phyloP scores from a whole-genome alignment of 2,113 vertebrate species.

The Tamias sibiricus region DNA sequence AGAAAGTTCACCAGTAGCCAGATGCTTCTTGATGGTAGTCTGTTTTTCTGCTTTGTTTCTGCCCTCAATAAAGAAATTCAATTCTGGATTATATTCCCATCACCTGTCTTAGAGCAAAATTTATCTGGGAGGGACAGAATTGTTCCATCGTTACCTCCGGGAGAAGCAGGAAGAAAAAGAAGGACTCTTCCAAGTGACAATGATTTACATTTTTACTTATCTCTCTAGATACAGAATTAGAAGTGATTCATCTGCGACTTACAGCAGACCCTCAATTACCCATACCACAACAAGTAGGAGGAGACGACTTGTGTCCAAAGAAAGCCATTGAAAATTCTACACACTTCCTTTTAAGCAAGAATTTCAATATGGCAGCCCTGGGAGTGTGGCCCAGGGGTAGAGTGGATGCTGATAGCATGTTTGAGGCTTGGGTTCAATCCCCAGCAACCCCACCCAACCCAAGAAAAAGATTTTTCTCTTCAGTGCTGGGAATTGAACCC shows the following conservation, averaged over 20 bases:
- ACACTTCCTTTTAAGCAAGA: conserved; percentile 1
- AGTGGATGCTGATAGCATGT: neutral
- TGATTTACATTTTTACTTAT: conserved; percentile 46
- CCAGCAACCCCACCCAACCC: neutral
- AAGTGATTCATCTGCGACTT: conserved; percentile 54
- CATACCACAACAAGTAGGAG: neutral
- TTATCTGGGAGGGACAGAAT: conserved; percentile 58
- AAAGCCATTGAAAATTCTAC: conserved; percentile 45
- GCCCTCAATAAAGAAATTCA: conserved; percentile 55
- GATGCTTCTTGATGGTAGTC: neutral
- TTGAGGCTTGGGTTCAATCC: neutral
- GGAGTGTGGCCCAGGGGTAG: too few relatives aligned
- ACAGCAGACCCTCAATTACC: neutral
- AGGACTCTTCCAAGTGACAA: neutral
- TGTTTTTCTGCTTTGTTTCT: conserved; percentile 19
- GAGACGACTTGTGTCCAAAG: neutral
- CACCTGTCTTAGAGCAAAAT: conserved; percentile 64
- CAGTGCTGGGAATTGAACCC: too few relatives aligned
- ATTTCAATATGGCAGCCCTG: neutral
- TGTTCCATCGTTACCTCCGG: conserved; percentile 63
- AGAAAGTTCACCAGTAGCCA: neutral
- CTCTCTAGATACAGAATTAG: neutral
- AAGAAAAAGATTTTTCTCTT: neutral
- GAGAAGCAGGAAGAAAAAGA: neutral
- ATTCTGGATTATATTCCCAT: conserved; percentile 62